Evolutionary conservation across 2,888 invertebrate species (phyloP).

Genomic region (Ptychoptera contaminata): DNA sequence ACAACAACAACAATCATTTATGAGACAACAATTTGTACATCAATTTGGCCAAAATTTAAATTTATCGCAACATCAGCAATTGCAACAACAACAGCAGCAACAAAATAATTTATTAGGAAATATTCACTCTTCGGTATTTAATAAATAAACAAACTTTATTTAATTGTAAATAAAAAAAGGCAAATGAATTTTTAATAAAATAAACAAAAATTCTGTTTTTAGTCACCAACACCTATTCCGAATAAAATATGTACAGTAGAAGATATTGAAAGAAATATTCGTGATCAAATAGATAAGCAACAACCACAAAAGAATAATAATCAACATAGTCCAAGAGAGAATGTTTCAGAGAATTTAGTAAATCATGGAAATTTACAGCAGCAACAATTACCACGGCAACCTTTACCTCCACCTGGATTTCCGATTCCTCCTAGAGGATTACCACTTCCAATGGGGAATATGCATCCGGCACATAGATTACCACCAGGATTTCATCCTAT

Average conservation of each 20-base stretch:
- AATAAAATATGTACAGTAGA: constrained; percentile 28
- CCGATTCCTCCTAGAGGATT: constrained; percentile 14
- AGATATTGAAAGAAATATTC: constrained; percentile 28
- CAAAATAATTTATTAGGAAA: not conserved
- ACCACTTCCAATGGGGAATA: constrained; percentile 18
- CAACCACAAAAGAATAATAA: constrained; percentile 19
- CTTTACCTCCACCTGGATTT: constrained; percentile 10
- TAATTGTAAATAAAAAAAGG: too few species aligned
- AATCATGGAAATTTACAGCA: constrained; percentile 45
- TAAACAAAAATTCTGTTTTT: constrained; percentile 14
- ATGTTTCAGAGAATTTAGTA: constrained; percentile 37
- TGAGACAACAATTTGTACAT: constrained; percentile 21
- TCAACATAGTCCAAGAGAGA: constrained; percentile 12
- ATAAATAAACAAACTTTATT: too few species aligned
- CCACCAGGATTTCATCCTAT: constrained; percentile 24
- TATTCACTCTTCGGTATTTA: too few species aligned
- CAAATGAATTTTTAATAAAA: not conserved
- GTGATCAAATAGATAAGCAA: constrained; percentile 23
- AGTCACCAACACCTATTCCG: constrained; percentile 13
- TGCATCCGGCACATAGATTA: constrained; percentile 19
- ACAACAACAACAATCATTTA: constrained; percentile 19
- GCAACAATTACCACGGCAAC: constrained; percentile 16
- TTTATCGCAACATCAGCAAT: not conserved
- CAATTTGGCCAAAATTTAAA: constrained; percentile 15
- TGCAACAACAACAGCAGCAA: constrained; percentile 10